Evolutionary conservation across 2,888 invertebrate genomes (phyloP).

Genomic region (Oligia latruncula): DNA sequence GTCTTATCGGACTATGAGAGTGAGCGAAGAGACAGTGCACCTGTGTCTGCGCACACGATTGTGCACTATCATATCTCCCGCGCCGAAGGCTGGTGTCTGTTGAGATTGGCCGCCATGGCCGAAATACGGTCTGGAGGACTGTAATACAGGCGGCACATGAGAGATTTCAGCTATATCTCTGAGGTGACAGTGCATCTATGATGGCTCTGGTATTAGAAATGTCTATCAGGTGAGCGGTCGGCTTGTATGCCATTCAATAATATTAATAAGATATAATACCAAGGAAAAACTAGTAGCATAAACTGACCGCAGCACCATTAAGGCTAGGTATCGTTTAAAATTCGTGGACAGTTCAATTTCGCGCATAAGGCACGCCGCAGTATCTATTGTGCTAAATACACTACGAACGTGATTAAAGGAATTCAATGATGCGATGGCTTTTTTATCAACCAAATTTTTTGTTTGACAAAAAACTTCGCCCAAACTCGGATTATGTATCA

Average conservation of each 20-base stretch:
- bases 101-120: too few species aligned
- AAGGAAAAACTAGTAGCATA: not conserved
- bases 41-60: too few species aligned
- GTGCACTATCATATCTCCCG: too few species aligned
- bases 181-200: not conserved
- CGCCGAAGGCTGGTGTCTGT: too few species aligned
- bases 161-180: not conserved
- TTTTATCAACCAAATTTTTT: not conserved
- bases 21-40: too few species aligned
- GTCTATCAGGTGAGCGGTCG: too few species aligned
- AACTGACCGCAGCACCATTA: not conserved
- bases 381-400: slow-evolving; percentile 13
- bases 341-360: not conserved
- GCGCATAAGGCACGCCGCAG: not conserved
- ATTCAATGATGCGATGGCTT: not conserved
- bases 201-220: not conserved
- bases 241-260: too few species aligned
- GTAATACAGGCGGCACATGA: not conserved
- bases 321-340: not conserved
- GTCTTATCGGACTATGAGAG: not conserved
- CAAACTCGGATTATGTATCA: not conserved
- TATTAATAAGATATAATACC: not conserved
- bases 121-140: not conserved
- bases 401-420: not conserved
- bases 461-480: not conserved